These are phyloP conservation scores for Aptenodytes patagonicus DNA, from an alignment of 2,113 vertebrate species.

Conservation along the genomic window DNA sequence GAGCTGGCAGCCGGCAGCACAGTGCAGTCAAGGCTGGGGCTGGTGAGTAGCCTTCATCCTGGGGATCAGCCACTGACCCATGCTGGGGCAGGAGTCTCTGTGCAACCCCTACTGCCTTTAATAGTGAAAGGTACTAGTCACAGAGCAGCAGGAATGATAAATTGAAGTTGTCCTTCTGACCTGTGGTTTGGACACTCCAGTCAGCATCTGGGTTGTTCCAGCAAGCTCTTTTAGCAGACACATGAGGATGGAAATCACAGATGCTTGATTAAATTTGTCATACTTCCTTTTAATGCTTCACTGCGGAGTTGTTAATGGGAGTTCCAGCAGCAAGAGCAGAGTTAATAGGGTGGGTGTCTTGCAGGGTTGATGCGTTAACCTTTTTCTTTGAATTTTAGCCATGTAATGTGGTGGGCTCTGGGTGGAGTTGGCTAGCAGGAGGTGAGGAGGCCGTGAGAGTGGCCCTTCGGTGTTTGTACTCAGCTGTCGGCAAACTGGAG, in stretches of 20 bases:
- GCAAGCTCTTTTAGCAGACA: neutral
- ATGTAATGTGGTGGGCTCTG: neutral
- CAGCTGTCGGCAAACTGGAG: neutral
- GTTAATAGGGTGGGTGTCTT: neutral
- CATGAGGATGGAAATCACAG: neutral
- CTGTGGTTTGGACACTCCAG: neutral
- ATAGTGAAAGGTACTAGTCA: neutral
- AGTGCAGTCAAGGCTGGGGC: too few relatives aligned
- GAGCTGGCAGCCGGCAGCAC: too few relatives aligned
- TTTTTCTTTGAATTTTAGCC: neutral
- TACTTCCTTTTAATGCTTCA: neutral
- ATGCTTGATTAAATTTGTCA: neutral
- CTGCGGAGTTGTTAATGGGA: neutral
- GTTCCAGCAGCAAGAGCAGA: neutral
- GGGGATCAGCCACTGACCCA: neutral
- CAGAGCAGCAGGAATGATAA: neutral
- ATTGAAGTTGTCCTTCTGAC: neutral
- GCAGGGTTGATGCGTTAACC: neutral
- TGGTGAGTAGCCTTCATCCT: neutral
- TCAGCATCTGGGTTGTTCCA: neutral
- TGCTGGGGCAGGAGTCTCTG: neutral
- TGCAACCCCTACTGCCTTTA: neutral
- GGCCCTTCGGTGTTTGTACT: neutral
- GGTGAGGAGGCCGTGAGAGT: neutral
- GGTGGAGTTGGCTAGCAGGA: neutral